A percentile compares a stretch with the other conserved stretches of the same genome.
Evolutionary conservation across 1,140 invertebrate genomes (phyloP).

Genomic region (Carposina sasakii): DNA sequence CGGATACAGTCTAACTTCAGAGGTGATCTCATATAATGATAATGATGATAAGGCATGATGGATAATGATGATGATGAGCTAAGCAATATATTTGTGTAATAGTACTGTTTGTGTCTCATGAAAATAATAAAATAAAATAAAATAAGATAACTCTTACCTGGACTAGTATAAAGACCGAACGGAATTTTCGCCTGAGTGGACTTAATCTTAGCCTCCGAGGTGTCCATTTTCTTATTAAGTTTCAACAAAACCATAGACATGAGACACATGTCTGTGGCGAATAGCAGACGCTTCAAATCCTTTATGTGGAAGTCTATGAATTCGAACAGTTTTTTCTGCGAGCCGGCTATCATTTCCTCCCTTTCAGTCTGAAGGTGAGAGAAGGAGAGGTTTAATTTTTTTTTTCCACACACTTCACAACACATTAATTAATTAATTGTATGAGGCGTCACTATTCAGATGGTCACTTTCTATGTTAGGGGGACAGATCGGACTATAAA

Average conservation of each 20-base stretch:
- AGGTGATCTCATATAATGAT: too few relatives aligned
- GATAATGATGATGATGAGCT: too few relatives aligned
- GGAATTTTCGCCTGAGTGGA: constrained; percentile 60
- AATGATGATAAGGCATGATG: too few relatives aligned
- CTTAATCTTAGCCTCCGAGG: constrained; percentile 56
- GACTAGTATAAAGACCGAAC: constrained; percentile 58
- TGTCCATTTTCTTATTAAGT: constrained; percentile 63
- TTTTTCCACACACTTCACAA: too few relatives aligned
- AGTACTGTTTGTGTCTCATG: neutral
- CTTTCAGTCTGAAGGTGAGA: constrained; percentile 34
- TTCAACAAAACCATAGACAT: constrained; percentile 64
- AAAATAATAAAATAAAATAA: neutral
- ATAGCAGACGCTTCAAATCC: constrained; percentile 55
- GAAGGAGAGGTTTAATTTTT: neutral
- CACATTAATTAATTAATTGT: too few relatives aligned
- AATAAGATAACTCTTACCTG: constrained; percentile 32
- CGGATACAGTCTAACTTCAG: too few relatives aligned
- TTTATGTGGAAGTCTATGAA: constrained; percentile 59
- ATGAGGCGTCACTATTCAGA: too few relatives aligned
- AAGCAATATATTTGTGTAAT: too few relatives aligned
- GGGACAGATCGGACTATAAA: too few relatives aligned
- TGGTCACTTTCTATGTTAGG: too few relatives aligned
- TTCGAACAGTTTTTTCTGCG: constrained; percentile 38
- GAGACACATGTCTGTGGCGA: constrained; percentile 53
- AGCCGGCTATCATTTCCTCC: constrained; percentile 38